Evolutionary conservation across 2,888 invertebrate species (phyloP).

Genomic region (Atrina japonica): DNA sequence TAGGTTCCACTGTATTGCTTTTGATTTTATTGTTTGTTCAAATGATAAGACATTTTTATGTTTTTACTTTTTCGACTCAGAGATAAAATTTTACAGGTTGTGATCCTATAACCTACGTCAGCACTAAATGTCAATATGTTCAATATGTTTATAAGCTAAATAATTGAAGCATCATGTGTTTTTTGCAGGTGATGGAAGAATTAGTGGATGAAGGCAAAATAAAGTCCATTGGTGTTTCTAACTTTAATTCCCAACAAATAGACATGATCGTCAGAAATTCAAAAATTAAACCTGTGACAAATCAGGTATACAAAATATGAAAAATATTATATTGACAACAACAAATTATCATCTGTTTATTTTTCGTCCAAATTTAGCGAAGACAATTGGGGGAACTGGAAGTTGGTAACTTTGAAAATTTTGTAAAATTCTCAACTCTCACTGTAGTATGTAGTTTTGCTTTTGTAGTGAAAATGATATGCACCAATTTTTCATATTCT

Average conservation of each 20-base stretch:
- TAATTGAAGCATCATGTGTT: background rate
- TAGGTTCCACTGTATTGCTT: too few species aligned
- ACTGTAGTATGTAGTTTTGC: too few species aligned
- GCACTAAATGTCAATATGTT: background rate
- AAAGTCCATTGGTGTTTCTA: constrained; percentile 40
- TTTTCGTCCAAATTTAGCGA: too few species aligned
- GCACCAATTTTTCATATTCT: too few species aligned
- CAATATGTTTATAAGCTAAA: background rate
- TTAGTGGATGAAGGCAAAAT: constrained; percentile 30
- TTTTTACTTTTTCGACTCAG: background rate
- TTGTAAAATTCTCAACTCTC: background rate
- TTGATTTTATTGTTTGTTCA: too few species aligned
- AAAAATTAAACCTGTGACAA: constrained; percentile 28
- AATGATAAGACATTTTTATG: too few species aligned
- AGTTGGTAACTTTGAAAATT: too few species aligned
- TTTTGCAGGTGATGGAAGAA: constrained; percentile 36
- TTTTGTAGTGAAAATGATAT: too few species aligned
- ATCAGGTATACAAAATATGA: constrained; percentile 31
- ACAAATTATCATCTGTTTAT: too few species aligned
- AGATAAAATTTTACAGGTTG: background rate
- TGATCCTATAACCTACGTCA: too few species aligned
- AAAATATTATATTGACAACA: too few species aligned
- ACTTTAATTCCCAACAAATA: constrained; percentile 32
- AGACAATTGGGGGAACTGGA: too few species aligned
- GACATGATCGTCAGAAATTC: constrained; percentile 25